Base-by-base conservation (phyloP, 2,888 invertebrate species). In the Clivina fossor region DNA sequence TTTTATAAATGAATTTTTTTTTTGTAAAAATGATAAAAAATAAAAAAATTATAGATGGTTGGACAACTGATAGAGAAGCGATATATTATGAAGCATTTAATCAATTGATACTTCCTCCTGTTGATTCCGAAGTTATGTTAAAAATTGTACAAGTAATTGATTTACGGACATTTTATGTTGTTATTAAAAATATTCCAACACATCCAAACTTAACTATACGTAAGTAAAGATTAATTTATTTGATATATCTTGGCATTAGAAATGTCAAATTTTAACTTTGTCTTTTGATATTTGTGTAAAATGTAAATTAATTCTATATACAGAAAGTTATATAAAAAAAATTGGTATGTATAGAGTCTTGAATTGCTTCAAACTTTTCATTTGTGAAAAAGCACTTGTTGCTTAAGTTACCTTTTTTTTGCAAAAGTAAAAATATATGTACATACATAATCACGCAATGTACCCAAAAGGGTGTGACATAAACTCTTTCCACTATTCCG, bases 11-110 rank as follows among this genome's bases (percentile, higher is more conserved):
- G 33, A 33, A 16, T 33, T 33, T 33, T 33, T 15, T 33, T 33
- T 33, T 16, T 15, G 16, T 33, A 33, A 33, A 4, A 33, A 33
- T 33, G 7, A 13, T 18, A n/a, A n/a, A n/a, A 8, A 13, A 8
- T 37, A 37, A 9, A 19, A 18, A n/a, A n/a, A n/a, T 51, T 51
- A 11, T 26, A 53, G 53, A 47, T 28, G 55, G 55, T n/a, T 55
- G 55, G 55, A 55, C 55, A 18, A 55, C 55, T 7, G 55, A 55
- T 32, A 35, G 32, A 47, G 55, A 55, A 15, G 28, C 38, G n/a
- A 40, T 55, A 1, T 55, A 28, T 22, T 55, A 40, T n/a, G 47
- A 55, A 18, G 28, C 47, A 2, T 47, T 55, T 28, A 38, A 46
- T 47, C 35, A 28, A 32, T 41, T 55, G 19, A 13, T 28, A 15